phyloP scores from a whole-genome alignment of 2,113 vertebrate species.

The Calidris pugnax region DNA sequence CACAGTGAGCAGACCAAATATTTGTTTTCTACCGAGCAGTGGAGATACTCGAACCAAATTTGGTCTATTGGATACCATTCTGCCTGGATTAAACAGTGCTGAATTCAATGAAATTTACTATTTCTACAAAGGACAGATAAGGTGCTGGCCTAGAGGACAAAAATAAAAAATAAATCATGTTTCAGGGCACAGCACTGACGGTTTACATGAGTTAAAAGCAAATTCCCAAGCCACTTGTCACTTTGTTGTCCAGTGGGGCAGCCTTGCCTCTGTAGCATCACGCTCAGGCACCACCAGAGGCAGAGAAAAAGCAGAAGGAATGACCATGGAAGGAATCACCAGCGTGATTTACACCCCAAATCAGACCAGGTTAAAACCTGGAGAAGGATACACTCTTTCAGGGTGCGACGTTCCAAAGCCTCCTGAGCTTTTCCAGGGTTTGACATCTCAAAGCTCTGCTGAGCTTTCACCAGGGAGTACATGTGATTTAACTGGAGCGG shows the following conservation, averaged over 20 bases:
- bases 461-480: background rate
- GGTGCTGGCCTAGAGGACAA: background rate
- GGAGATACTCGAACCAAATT: background rate
- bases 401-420: background rate
- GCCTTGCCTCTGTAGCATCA: background rate
- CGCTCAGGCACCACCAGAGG: background rate
- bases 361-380: background rate
- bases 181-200: background rate
- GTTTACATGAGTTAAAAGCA: background rate
- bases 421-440: background rate
- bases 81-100: background rate
- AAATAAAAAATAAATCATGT: conserved; percentile 7
- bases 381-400: background rate
- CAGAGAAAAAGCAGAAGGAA: background rate
- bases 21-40: background rate
- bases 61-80: background rate
- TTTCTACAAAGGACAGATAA: conserved; percentile 14
- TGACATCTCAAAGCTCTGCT: background rate
- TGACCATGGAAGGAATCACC: background rate
- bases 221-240: background rate
- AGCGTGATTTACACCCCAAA: background rate
- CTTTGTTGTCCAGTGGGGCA: background rate
- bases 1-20: background rate
- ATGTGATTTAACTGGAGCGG: background rate
- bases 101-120: conserved; percentile 37